Conservation (phyloP, 2,113 vertebrate genomes). For the Tyto alba region DNA sequence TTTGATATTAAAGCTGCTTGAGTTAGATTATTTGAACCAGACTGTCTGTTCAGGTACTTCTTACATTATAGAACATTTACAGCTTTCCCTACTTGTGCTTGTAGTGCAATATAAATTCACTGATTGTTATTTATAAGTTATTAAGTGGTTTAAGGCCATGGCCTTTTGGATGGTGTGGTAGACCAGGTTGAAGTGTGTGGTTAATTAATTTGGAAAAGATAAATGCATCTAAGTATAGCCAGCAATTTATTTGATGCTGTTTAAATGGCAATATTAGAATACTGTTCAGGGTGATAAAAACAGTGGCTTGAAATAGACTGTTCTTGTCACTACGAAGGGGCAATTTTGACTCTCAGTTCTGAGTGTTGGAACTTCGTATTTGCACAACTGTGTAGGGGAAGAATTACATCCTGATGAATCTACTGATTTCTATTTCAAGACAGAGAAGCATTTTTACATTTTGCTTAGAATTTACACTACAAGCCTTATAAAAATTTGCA, state of each 20-base stretch:
- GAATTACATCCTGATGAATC: background rate
- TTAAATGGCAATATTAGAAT: background rate
- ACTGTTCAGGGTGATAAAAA: background rate
- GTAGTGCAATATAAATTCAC: background rate
- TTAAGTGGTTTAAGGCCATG: background rate
- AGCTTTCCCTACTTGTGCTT: background rate
- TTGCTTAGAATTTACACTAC: background rate
- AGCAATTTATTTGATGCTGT: background rate
- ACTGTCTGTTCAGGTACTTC: background rate
- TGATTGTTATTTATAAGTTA: background rate
- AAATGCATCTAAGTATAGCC: background rate
- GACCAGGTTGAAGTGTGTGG: background rate
- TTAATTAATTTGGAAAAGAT: slow-evolving; percentile 16
- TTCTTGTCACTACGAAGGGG: background rate
- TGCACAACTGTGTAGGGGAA: background rate
- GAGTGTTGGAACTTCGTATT: background rate
- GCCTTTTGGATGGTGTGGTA: background rate
- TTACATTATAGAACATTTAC: background rate
- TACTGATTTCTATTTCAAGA: background rate
- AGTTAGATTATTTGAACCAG: background rate
- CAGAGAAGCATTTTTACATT: background rate
- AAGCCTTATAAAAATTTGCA: background rate
- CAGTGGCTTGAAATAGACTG: background rate
- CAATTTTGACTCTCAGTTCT: background rate
- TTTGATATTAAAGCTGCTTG: background rate